phyloP scores from a whole-genome alignment of 2,797 vertebrate genomes.

The Poeciliopsis turneri region DNA sequence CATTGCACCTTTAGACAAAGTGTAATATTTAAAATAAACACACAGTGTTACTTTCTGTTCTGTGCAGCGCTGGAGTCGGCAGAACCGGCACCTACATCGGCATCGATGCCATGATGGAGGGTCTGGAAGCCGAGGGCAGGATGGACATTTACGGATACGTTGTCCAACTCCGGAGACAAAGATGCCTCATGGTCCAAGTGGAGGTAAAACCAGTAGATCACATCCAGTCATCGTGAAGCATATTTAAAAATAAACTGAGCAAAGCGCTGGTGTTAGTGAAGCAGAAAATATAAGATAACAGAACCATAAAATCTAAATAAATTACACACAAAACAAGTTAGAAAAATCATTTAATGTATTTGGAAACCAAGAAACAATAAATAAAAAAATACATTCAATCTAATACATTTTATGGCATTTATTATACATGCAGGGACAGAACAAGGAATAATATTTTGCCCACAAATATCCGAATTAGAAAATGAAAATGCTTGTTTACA shows the following conservation, averaged over 20 bases:
- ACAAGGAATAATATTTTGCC: neutral
- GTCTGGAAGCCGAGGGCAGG: slow-evolving; percentile 87
- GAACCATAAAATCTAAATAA: neutral
- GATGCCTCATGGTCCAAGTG: slow-evolving; percentile 98
- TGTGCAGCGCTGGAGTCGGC: slow-evolving; percentile 91
- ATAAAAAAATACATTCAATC: neutral
- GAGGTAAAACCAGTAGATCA: slow-evolving; percentile 81
- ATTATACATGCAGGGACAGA: neutral
- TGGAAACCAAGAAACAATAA: neutral
- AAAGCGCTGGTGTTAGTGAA: neutral
- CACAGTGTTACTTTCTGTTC: neutral
- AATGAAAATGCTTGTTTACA: neutral
- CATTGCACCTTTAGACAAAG: neutral
- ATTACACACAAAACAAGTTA: neutral
- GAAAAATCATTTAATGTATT: neutral
- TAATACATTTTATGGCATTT: neutral
- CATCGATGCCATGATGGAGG: slow-evolving; percentile 96
- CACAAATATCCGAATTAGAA: neutral
- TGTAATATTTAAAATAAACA: neutral
- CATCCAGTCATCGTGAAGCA: neutral
- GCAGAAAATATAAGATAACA: neutral
- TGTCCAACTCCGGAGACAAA: slow-evolving; percentile 88
- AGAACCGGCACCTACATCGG: slow-evolving; percentile 94
- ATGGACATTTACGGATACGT: slow-evolving; percentile 94
- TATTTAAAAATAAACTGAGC: neutral